Base-by-base conservation (phyloP, 2,113 vertebrate genomes). In the Chlamydotis undulata region DNA sequence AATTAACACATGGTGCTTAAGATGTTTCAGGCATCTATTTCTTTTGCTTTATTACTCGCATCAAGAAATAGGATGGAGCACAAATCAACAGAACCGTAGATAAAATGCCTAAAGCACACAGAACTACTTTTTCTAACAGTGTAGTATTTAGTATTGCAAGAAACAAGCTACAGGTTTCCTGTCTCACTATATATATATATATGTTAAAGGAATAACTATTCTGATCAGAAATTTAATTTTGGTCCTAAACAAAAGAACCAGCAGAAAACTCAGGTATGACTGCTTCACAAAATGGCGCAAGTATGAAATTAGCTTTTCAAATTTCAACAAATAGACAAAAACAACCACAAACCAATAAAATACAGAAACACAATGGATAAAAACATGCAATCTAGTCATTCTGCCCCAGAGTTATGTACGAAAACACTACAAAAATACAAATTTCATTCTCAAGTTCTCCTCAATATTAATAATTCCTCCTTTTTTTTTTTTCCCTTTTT, bases 341-440 rank as follows among this genome's bases (percentile, higher is more conserved):
- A 43, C 79, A 64, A 90, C 94, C 90, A 92, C 33, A 31, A 92
- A 92, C 89, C 81, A 92, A 89, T 63, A 83, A 89, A 90, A 89
- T 89, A 96, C 95, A 94, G 89, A 92, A 93, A 94, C 92, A 93
- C 94, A 73, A 90, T 87, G 94, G 83, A 90, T 80, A 89, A 85
- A 82, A 89, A 97, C 96, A 97, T 96, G 96, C 95, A 95, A 87
- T 23, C 80, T 91, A 37, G 10, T 50, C 12, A 19, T 55, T 82
- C 90, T 94, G 92, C 75, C 96, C 96, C 94, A 92, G 68, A 87
- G 65, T 87, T 79, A 97, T 8, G 25, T 23, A 90, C 53, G 70
- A 43, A 68, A 94, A 73, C 39, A 69, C 92, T 86, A 91, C 81
- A 82, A 45, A 53, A 81, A 78, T 55, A 92, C 45, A 50, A 90